Evolutionary conservation across 2,797 vertebrate species (phyloP).

Genomic region (Danio albolineatus): DNA sequence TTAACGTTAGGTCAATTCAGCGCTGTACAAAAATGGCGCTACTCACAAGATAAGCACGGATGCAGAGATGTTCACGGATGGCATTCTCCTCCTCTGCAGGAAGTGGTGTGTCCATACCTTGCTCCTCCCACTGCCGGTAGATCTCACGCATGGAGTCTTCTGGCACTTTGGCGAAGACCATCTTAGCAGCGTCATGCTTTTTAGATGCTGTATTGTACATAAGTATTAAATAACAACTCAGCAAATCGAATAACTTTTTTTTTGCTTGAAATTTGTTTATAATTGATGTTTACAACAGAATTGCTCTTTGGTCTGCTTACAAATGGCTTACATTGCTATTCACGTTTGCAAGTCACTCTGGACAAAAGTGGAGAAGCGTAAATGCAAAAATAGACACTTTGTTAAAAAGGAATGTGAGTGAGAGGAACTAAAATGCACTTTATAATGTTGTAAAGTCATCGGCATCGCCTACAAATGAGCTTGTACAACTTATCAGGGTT

Average conservation of each 20-base stretch:
- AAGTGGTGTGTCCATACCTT: conserved; percentile 83
- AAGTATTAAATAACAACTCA: background rate
- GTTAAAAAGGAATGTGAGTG: too few species aligned
- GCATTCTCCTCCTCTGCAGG: conserved; percentile 93
- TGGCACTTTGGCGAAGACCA: conserved; percentile 94
- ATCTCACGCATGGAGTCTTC: conserved; percentile 95
- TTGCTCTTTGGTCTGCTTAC: too few species aligned
- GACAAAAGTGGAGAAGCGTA: too few species aligned
- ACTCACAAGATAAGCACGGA: conserved; percentile 94
- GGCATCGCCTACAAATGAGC: too few species aligned
- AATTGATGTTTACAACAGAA: too few species aligned
- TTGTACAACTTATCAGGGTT: too few species aligned
- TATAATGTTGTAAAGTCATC: too few species aligned
- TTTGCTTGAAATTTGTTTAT: too few species aligned
- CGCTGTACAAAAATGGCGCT: background rate
- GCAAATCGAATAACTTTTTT: background rate
- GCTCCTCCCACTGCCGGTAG: conserved; percentile 89
- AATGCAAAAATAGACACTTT: too few species aligned
- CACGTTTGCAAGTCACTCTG: too few species aligned
- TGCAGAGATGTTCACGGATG: conserved; percentile 94
- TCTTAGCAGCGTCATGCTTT: conserved; percentile 95
- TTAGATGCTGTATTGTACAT: conserved; percentile 81
- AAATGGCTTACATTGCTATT: too few species aligned
- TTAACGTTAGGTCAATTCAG: background rate
- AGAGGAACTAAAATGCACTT: too few species aligned